Percentiles rank a stretch among this genome's conserved stretches.
phyloP scores from a whole-genome alignment of 2,888 invertebrate species.

The Macaria notata region DNA sequence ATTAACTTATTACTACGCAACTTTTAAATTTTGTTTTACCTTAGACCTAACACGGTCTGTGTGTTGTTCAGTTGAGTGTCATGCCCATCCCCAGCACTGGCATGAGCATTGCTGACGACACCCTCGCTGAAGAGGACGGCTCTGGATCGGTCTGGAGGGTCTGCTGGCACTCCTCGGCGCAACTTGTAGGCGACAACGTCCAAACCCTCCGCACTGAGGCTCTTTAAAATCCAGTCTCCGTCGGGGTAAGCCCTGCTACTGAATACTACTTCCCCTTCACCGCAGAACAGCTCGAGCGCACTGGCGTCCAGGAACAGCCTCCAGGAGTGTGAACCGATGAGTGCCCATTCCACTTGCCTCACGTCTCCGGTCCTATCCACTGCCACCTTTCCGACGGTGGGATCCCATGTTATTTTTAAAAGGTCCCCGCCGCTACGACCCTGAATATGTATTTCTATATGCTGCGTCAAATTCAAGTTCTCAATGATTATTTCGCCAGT shows the following conservation, averaged over 20 bases:
- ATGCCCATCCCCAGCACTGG: neutral
- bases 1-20: too few relatives aligned
- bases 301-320: conserved; percentile 69
- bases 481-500: conserved; percentile 60
- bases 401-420: conserved; percentile 55
- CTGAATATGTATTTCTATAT: conserved; percentile 53
- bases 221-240: conserved; percentile 63
- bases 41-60: too few relatives aligned
- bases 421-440: conserved; percentile 58
- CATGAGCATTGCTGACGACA: neutral
- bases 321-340: conserved; percentile 50
- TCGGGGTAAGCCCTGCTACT: conserved; percentile 66
- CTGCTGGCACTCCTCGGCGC: conserved; percentile 55
- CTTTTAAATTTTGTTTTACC: too few relatives aligned
- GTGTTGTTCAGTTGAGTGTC: neutral
- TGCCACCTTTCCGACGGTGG: conserved; percentile 51
- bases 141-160: neutral
- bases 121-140: too few relatives aligned
- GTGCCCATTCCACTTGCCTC: conserved; percentile 67
- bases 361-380: conserved; percentile 62
- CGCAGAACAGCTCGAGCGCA: conserved; percentile 71
- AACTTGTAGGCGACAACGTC: conserved; percentile 55
- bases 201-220: conserved; percentile 55
- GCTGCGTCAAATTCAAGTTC: conserved; percentile 45
- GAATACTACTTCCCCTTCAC: conserved; percentile 73